These are phyloP conservation scores for Brachionus manjavacas DNA, from an alignment of 1,140 invertebrate species.

Conservation along the genomic window DNA sequence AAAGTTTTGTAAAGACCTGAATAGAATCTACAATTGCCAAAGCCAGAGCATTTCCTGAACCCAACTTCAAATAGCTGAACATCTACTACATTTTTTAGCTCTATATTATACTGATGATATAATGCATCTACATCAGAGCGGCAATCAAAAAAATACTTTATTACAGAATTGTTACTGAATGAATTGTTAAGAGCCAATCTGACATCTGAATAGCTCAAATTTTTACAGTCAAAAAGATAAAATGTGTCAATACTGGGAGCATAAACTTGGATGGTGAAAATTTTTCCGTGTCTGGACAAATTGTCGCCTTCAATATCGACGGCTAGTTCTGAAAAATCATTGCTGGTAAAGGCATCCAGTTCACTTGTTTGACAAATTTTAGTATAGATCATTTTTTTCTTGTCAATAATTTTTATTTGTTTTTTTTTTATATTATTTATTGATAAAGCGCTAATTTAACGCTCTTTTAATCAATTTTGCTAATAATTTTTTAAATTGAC, in stretches of 20 bases:
- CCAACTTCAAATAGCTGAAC: conserved; percentile 5
- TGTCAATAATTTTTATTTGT: background rate
- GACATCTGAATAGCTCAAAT: background rate
- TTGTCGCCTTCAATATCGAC: conserved; percentile 13
- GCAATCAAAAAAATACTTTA: background rate
- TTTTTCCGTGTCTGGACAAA: conserved; percentile 14
- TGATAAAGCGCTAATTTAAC: background rate
- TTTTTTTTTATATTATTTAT: background rate
- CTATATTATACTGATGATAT: conserved; percentile 14
- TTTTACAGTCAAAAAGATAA: conserved; percentile 10
- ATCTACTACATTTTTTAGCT: conserved; percentile 3
- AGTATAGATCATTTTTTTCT: background rate
- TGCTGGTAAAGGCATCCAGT: background rate
- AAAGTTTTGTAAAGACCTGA: background rate
- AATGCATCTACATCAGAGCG: conserved; percentile 4
- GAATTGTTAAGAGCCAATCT: background rate
- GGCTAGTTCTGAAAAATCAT: background rate
- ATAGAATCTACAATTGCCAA: background rate
- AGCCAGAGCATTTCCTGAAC: background rate
- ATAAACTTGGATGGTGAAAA: conserved; percentile 5
- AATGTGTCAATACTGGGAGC: background rate
- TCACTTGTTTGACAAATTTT: background rate
- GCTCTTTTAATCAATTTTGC: background rate
- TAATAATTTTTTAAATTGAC: background rate
- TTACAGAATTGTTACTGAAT: background rate